These are phyloP conservation scores for Emydocephalus ijimae DNA, from an alignment of 2,113 vertebrate species.

Conservation along the genomic window DNA sequence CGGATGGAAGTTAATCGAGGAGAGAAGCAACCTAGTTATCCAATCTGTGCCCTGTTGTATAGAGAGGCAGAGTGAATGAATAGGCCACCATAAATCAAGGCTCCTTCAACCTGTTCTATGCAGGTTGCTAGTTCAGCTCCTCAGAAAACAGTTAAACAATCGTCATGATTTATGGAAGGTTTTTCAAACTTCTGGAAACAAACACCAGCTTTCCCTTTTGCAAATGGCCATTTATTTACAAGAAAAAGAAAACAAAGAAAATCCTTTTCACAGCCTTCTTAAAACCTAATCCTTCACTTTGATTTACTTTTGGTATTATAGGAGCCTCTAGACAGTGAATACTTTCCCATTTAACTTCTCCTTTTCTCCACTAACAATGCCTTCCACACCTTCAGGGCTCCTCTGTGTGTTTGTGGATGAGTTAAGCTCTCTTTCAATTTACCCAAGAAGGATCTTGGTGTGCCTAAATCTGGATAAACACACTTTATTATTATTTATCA, in stretches of 20 bases:
- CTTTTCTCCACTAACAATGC: background rate
- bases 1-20: too few species aligned
- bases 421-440: background rate
- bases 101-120: background rate
- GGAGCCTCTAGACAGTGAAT: background rate
- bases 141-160: background rate
- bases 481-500: background rate
- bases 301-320: background rate
- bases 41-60: background rate
- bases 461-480: background rate
- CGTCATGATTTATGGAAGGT: background rate
- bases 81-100: background rate
- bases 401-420: background rate
- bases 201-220: background rate
- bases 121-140: background rate
- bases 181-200: background rate
- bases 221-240: background rate
- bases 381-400: background rate
- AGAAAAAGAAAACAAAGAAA: background rate
- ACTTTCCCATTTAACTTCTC: background rate
- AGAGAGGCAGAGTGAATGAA: background rate
- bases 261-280: background rate
- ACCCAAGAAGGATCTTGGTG: background rate
- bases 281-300: background rate
- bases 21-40: too few species aligned